These are phyloP conservation scores for Chloroceryle inda DNA, from an alignment of 2,797 vertebrate genomes.

Conservation along the genomic window DNA sequence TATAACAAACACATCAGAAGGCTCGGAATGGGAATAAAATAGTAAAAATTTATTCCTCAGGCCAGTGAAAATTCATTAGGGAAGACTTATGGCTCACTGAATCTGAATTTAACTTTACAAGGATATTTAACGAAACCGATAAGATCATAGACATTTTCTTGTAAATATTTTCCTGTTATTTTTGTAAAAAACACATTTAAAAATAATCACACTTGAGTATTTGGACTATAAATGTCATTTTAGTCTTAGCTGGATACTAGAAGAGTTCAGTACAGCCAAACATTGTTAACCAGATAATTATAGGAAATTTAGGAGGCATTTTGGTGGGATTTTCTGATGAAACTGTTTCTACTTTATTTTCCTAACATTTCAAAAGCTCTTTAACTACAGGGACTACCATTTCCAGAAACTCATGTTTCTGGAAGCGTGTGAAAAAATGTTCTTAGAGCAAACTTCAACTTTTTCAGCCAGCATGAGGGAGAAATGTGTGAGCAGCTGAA, in stretches of 20 bases:
- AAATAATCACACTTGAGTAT: background rate
- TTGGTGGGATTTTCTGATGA: background rate
- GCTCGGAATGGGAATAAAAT: background rate
- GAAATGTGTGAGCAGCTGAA: slow-evolving; percentile 83
- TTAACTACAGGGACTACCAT: slow-evolving; percentile 76
- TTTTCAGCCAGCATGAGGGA: slow-evolving; percentile 85
- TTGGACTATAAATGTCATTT: background rate
- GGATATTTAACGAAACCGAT: background rate
- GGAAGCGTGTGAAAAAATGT: slow-evolving; percentile 83
- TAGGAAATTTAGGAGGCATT: background rate
- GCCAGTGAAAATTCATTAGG: background rate
- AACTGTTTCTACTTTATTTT: slow-evolving; percentile 1
- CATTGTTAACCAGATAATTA: slow-evolving; percentile 16
- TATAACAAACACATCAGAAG: background rate
- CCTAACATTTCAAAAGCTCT: slow-evolving; percentile 11
- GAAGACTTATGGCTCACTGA: background rate
- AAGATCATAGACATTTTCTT: background rate
- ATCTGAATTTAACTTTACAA: background rate
- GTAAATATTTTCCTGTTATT: background rate
- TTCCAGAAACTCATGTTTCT: slow-evolving; percentile 82
- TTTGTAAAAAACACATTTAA: background rate
- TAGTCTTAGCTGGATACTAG: background rate
- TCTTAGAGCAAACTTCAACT: slow-evolving; percentile 86
- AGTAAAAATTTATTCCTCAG: background rate
- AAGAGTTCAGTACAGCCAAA: background rate